Evolutionary conservation across 2,888 invertebrate genomes (phyloP).

Genomic region (Norana najaformis): DNA sequence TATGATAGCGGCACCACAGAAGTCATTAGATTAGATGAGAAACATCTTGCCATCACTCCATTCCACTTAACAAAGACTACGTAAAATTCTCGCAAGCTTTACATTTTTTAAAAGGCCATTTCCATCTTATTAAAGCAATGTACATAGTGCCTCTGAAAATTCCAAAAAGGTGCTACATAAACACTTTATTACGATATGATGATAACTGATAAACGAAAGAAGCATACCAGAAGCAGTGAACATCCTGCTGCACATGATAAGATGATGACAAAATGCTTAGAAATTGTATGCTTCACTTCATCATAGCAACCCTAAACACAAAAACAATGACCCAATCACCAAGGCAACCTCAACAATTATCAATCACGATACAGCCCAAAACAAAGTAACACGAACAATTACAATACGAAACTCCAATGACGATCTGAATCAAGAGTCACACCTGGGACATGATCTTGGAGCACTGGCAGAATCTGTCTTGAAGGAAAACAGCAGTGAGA

Average conservation of each 20-base stretch:
- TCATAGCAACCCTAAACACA: neutral
- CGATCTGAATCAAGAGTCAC: neutral
- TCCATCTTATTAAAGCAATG: no score
- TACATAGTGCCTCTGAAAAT: neutral
- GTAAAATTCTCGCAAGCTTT: no score
- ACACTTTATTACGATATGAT: neutral
- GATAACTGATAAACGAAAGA: constrained; percentile 2
- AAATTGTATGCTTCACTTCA: neutral
- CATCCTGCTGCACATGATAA: neutral
- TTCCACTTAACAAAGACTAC: no score
- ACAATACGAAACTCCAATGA: neutral
- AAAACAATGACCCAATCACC: neutral
- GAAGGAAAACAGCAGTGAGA: neutral
- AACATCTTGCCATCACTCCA: no score
- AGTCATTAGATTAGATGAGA: no score
- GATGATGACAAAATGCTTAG: neutral
- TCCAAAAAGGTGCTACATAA: neutral
- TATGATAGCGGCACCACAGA: no score
- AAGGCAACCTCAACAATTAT: no score
- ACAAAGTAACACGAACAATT: neutral
- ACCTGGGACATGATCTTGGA: neutral
- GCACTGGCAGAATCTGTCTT: neutral
- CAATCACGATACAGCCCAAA: no score
- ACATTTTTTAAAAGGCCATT: no score
- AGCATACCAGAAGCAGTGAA: neutral